Evolutionary conservation across 2,113 vertebrate genomes (phyloP).

Genomic region (Madoqua kirkii): DNA sequence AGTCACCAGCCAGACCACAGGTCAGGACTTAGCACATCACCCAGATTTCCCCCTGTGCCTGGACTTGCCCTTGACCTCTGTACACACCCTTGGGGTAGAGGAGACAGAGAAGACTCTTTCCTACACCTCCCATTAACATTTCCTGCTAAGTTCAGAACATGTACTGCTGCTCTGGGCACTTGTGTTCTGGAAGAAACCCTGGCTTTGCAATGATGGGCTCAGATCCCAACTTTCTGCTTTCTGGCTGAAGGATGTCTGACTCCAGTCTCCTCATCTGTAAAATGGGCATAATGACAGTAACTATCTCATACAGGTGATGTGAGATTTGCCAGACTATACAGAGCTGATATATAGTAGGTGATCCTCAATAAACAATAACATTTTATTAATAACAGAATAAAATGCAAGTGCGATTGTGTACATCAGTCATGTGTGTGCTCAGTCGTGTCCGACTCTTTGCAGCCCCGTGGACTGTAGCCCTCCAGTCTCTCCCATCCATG

Average conservation of each 20-base stretch:
- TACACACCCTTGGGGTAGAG: too few species aligned
- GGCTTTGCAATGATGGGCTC: background rate
- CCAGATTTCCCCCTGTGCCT: background rate
- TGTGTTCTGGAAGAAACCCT: background rate
- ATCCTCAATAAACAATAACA: background rate
- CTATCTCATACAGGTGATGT: background rate
- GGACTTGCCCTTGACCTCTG: background rate
- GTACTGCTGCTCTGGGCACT: background rate
- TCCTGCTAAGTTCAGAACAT: background rate
- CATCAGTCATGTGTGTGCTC: background rate
- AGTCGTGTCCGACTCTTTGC: background rate
- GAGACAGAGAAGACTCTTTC: background rate
- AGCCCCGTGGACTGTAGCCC: background rate
- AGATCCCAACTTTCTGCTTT: background rate
- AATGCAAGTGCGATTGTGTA: background rate
- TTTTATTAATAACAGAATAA: background rate
- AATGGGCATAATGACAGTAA: background rate
- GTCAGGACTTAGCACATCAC: background rate
- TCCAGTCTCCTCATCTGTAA: background rate
- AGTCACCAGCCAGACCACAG: background rate
- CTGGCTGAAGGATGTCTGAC: background rate
- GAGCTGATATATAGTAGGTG: too few species aligned
- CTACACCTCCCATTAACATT: background rate
- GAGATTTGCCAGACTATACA: background rate
- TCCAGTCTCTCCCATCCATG: background rate